A percentile compares a stretch with the other conserved stretches of the same genome.
Conservation (phyloP, 1,140 invertebrate genomes). For the Drosophila sturtevanti region DNA sequence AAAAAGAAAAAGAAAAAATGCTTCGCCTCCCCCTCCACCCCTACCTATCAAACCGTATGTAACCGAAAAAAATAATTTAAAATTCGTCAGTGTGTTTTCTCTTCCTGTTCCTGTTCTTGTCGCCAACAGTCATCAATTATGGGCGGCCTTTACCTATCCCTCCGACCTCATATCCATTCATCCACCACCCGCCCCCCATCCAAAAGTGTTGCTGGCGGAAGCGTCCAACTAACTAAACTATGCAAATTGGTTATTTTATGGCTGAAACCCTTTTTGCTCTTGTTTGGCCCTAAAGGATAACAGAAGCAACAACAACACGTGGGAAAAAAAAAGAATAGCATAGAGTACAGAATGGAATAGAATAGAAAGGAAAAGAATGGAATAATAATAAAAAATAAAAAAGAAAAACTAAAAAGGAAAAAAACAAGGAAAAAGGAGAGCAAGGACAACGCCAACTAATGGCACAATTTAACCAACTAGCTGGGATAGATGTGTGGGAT, state of each 20-base stretch:
- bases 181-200: slow-evolving; percentile 10
- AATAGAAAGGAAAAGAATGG: not conserved
- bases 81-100: slow-evolving; percentile 51
- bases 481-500: slow-evolving; percentile 49
- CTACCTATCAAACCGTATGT: too few relatives aligned
- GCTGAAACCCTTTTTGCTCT: slow-evolving; percentile 57
- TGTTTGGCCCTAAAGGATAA: slow-evolving; percentile 43
- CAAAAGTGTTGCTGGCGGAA: slow-evolving; percentile 70
- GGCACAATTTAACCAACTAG: slow-evolving; percentile 78
- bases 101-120: slow-evolving; percentile 53
- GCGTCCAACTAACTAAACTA: slow-evolving; percentile 80
- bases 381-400: slow-evolving; percentile 35
- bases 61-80: slow-evolving; percentile 53
- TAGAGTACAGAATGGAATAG: slow-evolving; percentile 29
- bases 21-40: too few relatives aligned
- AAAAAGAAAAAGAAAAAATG: slow-evolving; percentile 16
- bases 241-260: slow-evolving; percentile 81
- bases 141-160: slow-evolving; percentile 24
- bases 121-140: slow-evolving; percentile 77
- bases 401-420: too few relatives aligned
- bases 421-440: slow-evolving; percentile 17
- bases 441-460: slow-evolving; percentile 68
- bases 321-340: slow-evolving; percentile 32
- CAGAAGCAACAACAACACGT: slow-evolving; percentile 34
- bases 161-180: not conserved